A percentile compares a stretch with the other conserved stretches of the same genome.
Evolutionary conservation across 2,888 invertebrate genomes (phyloP).

Genomic region (Vannuccia rotundouncinata): DNA sequence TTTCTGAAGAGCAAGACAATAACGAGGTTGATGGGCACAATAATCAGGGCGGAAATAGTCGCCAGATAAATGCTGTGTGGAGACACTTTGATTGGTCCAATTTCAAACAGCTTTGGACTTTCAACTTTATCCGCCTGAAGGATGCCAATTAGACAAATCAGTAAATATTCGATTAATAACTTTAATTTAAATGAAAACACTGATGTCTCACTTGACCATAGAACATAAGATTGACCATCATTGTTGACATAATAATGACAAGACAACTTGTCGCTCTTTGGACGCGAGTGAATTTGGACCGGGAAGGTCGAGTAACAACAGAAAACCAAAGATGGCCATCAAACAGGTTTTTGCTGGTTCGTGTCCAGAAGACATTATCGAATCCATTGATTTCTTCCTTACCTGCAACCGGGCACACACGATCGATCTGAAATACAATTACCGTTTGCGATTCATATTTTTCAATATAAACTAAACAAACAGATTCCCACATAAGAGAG

Average conservation of each 20-base stretch:
- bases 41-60: conserved; percentile 56
- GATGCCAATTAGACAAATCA: no score
- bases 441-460: no score
- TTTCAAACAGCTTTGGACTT: conserved; percentile 30
- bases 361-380: conserved; percentile 44
- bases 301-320: conserved; percentile 43
- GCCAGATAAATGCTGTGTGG: conserved; percentile 53
- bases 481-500: no score
- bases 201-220: conserved; percentile 40
- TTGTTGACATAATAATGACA: conserved; percentile 40
- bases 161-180: no score
- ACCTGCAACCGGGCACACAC: conserved; percentile 43
- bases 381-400: conserved; percentile 43
- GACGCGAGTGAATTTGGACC: conserved; percentile 41
- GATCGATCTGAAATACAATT: conserved; percentile 44
- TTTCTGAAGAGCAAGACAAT: conserved; percentile 58
- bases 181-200: no score
- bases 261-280: conserved; percentile 41
- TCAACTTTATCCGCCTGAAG: conserved; percentile 17
- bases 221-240: conserved; percentile 42
- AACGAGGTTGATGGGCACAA: conserved; percentile 57
- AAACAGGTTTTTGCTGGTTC: conserved; percentile 42
- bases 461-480: no score
- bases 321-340: conserved; percentile 45
- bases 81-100: conserved; percentile 14